Percentiles rank a stretch among this genome's conserved stretches.
These are phyloP conservation scores for Drosophila villosipedis DNA, from an alignment of 2,888 invertebrate genomes.

Conservation along the genomic window DNA sequence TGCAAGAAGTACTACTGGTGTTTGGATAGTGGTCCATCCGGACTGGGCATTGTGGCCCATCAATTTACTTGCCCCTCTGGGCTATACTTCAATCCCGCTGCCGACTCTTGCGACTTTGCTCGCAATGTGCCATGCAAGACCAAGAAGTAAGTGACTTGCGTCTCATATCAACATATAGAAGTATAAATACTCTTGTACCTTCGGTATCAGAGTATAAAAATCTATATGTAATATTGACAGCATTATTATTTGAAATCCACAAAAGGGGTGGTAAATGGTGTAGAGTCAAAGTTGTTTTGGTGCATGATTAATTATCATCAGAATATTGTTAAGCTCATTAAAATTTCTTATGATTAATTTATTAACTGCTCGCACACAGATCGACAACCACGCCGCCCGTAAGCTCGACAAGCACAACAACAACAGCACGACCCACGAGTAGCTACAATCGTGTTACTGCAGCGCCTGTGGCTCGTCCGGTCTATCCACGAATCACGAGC, in stretches of 20 bases:
- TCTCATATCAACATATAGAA: background rate
- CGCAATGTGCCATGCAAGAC: slow-evolving; percentile 94
- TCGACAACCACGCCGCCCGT: slow-evolving; percentile 86
- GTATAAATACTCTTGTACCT: background rate
- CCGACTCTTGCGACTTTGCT: slow-evolving; percentile 96
- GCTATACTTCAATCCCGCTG: slow-evolving; percentile 94
- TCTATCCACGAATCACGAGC: slow-evolving; percentile 74
- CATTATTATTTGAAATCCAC: background rate
- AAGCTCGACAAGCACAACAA: slow-evolving; percentile 85
- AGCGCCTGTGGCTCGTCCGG: slow-evolving; percentile 84
- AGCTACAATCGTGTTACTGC: slow-evolving; percentile 85
- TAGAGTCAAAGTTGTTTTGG: background rate
- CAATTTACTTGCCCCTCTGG: slow-evolving; percentile 97
- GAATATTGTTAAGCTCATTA: too few species aligned
- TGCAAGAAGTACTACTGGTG: slow-evolving; percentile 99
- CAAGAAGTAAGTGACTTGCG: slow-evolving; percentile 74
- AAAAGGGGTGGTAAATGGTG: background rate
- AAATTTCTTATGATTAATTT: background rate
- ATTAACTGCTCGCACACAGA: slow-evolving; percentile 64
- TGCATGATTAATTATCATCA: background rate
- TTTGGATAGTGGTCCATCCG: slow-evolving; percentile 94
- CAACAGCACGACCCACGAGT: slow-evolving; percentile 85
- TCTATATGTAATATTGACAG: background rate
- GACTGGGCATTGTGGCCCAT: slow-evolving; percentile 95
- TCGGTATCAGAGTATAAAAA: background rate